Percentiles rank a stretch among this genome's conserved stretches.
phyloP scores from a whole-genome alignment of 2,888 invertebrate species.

The Hyposoter dolosus region DNA sequence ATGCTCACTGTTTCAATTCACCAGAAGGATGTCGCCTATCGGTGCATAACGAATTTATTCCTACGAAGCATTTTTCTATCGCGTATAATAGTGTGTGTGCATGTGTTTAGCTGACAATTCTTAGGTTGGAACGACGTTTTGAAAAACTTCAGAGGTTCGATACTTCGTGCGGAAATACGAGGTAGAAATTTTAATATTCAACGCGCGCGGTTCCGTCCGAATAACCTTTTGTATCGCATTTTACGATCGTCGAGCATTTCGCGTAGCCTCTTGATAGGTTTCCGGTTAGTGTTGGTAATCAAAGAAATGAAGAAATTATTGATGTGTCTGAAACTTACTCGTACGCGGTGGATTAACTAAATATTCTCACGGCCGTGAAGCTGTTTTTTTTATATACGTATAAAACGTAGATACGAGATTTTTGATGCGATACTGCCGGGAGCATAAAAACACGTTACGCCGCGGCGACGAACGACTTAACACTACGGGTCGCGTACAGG shows the following conservation, averaged over 20 bases:
- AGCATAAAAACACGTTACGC: conserved; percentile 29
- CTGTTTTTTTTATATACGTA: conserved; percentile 28
- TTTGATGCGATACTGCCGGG: conserved; percentile 31
- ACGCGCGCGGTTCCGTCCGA: conserved; percentile 29
- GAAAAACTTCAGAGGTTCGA: neutral
- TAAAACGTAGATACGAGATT: neutral
- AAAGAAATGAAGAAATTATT: conserved; percentile 27
- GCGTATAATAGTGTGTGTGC: conserved; percentile 1
- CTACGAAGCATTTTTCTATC: neutral
- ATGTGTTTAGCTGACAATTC: neutral
- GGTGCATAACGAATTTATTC: conserved; percentile 2
- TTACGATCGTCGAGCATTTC: conserved; percentile 13
- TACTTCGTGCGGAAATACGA: neutral
- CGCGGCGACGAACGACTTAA: conserved; percentile 51
- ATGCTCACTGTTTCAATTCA: neutral
- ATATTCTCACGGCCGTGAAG: conserved; percentile 41
- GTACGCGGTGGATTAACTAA: conserved; percentile 49
- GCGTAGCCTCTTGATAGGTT: neutral
- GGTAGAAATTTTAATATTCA: conserved; percentile 30
- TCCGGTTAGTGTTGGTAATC: neutral
- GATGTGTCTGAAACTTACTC: conserved; percentile 60
- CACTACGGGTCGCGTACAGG: conserved; percentile 51
- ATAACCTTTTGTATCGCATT: neutral
- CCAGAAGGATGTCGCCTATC: neutral
- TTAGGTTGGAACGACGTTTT: neutral